A percentile compares a stretch with the other conserved stretches of the same genome.
Conservation (phyloP, 2,888 invertebrate species). For the Amblyteles armatorius region DNA sequence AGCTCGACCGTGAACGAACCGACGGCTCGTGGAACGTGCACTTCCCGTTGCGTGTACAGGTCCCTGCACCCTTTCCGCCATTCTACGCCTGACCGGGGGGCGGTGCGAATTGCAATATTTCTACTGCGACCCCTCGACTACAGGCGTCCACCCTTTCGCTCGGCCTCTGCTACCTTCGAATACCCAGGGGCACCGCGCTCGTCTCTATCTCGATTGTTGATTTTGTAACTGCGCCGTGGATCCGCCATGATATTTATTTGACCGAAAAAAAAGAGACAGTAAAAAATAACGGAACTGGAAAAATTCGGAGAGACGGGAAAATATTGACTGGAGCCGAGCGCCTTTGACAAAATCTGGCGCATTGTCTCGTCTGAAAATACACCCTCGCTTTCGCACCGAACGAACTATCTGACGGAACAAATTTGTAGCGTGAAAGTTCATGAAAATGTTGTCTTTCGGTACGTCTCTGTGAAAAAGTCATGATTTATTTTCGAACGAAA, state of each 20-base stretch:
- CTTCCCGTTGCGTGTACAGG: constrained; percentile 65
- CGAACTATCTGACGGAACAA: not conserved
- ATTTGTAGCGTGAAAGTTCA: not conserved
- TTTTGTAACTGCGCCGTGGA: constrained; percentile 56
- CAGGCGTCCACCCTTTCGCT: constrained; percentile 20
- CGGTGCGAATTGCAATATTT: constrained; percentile 67
- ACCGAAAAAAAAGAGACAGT: constrained; percentile 15
- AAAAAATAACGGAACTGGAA: not conserved
- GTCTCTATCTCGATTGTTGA: constrained; percentile 53
- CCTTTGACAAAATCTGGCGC: not conserved
- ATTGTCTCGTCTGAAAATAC: not conserved
- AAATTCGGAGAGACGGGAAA: not conserved
- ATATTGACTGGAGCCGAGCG: constrained; percentile 6
- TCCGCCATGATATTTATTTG: constrained; percentile 53
- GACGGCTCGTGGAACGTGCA: constrained; percentile 64
- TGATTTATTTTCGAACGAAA: not conserved
- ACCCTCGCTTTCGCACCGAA: too few species aligned
- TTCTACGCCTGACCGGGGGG: constrained; percentile 44
- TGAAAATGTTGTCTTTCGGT: not conserved
- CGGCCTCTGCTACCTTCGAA: constrained; percentile 8
- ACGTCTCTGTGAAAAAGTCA: not conserved
- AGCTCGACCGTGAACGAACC: constrained; percentile 67
- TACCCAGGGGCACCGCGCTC: constrained; percentile 33
- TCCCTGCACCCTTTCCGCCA: constrained; percentile 40
- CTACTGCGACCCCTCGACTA: constrained; percentile 56